Evolutionary conservation across 2,797 vertebrate genomes (phyloP), one percentile per base, ranked within the genome.

Genomic region (Premnoplex brunnescens): DNA sequence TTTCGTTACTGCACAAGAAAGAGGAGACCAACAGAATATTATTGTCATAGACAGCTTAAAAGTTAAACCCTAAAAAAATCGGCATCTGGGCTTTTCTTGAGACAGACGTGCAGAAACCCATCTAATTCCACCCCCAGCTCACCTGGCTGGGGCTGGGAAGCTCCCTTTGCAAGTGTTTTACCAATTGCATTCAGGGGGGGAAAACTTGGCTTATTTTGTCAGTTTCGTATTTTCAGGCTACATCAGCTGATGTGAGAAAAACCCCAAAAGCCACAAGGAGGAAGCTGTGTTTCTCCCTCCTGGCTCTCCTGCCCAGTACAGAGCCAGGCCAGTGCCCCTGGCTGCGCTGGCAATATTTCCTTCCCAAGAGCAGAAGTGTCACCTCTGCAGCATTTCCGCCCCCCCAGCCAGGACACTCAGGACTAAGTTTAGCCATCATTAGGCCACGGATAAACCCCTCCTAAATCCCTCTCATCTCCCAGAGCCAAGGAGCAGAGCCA

Each of bases 261-360:
- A 26, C 9, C 7, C 63, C 62, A 37, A 10, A 55, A 22, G 12
- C 12, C 55, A 62, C 13, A 19, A 52, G 14, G 5, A 49, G 10
- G 74, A 59, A 32, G 51, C 2, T 13, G 20, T 15, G 20, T 15
- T 58, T 16, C 20, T 54, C 16, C 22, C 21, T 17, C 3, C 2
- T 15, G 24, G 2, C 36, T 9, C n/a, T 10, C 30, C 55, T 69
- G 21, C 7, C 3, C 74, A 30, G 60, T 0, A 8, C 7, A 5
- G 24, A 30, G 36, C 5, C 64, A 43, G 69, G 12, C 43, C 52
- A 56, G 51, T 4, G n/a, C n/a, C 76, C 3, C 48, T 21, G 73
- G 24, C 39, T 2, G 8, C 1, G 11, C 60, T 43, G 74, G n/a
- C 36, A 10, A 2, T 1, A 14, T 56, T 44, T 39, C 21, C 21